phyloP scores from a whole-genome alignment of 2,113 vertebrate species.

The Scatophagus argus region DNA sequence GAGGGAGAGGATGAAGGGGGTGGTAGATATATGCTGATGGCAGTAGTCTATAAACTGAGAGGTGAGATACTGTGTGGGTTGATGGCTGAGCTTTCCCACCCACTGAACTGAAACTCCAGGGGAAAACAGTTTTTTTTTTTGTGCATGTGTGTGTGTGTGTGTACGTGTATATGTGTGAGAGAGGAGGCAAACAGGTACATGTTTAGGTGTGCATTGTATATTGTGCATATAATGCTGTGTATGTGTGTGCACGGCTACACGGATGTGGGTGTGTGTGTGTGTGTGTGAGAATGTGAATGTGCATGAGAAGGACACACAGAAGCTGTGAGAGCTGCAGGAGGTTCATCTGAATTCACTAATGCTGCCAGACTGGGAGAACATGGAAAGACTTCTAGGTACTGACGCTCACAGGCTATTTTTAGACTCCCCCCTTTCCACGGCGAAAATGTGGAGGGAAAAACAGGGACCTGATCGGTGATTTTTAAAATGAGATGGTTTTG shows the following conservation, averaged over 20 bases:
- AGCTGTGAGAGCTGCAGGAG: conserved; percentile 67
- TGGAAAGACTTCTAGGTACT: conserved; percentile 75
- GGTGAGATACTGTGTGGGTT: conserved; percentile 44
- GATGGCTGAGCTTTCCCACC: conserved; percentile 37
- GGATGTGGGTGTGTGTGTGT: too few relatives aligned
- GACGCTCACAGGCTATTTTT: conserved; percentile 72
- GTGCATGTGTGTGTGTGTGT: too few relatives aligned
- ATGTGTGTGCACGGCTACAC: neutral
- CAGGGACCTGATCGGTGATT: conserved; percentile 78
- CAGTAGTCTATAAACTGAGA: conserved; percentile 36
- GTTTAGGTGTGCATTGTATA: conserved; percentile 32
- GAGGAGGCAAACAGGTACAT: conserved; percentile 39
- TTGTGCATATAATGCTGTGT: conserved; percentile 12
- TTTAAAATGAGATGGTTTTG: conserved; percentile 72
- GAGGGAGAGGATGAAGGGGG: neutral
- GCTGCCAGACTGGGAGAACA: conserved; percentile 73
- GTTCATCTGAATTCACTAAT: conserved; percentile 76
- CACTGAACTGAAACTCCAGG: conserved; percentile 48
- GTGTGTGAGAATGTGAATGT: conserved; percentile 42
- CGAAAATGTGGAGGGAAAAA: conserved; percentile 57
- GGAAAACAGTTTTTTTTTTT: conserved; percentile 15
- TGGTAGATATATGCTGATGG: conserved; percentile 52
- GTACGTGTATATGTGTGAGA: conserved; percentile 31
- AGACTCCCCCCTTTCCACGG: conserved; percentile 63
- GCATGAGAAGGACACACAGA: conserved; percentile 44